Evolutionary conservation across 2,797 vertebrate species (phyloP).

Genomic region (Peromyscus aztecus): DNA sequence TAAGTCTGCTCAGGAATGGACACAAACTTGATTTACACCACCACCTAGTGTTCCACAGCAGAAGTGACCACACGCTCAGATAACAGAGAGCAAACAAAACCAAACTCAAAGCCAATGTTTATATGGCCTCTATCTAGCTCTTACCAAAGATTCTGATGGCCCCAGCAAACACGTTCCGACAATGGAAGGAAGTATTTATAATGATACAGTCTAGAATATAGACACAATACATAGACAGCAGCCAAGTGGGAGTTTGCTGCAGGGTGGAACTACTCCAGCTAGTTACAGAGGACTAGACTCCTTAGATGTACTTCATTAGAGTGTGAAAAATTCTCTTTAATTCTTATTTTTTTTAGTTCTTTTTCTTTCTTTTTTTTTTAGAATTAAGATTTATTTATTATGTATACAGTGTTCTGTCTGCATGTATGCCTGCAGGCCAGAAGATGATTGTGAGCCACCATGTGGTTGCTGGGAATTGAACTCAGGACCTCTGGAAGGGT

Average conservation of each 20-base stretch:
- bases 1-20: neutral
- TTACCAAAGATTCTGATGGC: neutral
- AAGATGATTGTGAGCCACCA: too few species aligned
- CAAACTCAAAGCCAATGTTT: neutral
- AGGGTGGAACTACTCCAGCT: neutral
- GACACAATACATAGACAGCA: neutral
- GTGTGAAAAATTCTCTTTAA: neutral
- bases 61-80: neutral
- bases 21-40: neutral
- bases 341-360: too few species aligned
- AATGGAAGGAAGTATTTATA: neutral
- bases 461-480: too few species aligned
- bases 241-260: neutral
- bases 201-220: neutral
- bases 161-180: neutral
- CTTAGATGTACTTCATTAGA: neutral
- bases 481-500: too few species aligned
- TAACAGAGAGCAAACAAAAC: neutral
- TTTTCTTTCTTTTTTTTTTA: too few species aligned
- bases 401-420: too few species aligned
- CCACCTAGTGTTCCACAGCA: neutral
- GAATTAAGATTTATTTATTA: too few species aligned
- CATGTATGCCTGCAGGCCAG: too few species aligned
- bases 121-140: neutral
- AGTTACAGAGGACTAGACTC: neutral